Evolutionary conservation across 1,140 invertebrate genomes (phyloP).

Genomic region (Macrosteles quadrilineatus): DNA sequence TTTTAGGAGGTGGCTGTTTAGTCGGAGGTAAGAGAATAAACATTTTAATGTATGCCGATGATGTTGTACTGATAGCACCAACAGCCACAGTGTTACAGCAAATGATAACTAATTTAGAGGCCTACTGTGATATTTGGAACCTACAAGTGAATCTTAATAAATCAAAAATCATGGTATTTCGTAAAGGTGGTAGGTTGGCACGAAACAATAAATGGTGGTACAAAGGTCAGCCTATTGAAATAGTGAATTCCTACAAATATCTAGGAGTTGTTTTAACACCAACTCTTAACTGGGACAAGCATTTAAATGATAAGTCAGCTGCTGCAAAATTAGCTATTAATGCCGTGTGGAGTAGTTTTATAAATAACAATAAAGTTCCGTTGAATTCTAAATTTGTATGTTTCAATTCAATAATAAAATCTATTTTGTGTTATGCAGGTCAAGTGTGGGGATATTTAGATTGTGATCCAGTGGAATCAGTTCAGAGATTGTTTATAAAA

Average conservation of each 20-base stretch:
- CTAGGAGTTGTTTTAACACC: conserved; percentile 3
- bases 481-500: neutral
- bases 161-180: conserved; percentile 40
- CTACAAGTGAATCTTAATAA: conserved; percentile 38
- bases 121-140: conserved; percentile 33
- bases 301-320: neutral
- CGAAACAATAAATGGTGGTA: conserved; percentile 1
- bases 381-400: neutral
- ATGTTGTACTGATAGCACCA: conserved; percentile 33
- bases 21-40: conserved; percentile 25
- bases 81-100: conserved; percentile 10
- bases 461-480: neutral
- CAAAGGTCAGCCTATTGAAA: conserved; percentile 8
- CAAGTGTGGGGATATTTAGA: neutral
- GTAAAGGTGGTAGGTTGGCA: conserved; percentile 29
- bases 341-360: neutral
- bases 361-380: neutral
- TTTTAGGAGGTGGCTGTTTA: conserved; percentile 23
- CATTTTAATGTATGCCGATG: conserved; percentile 34
- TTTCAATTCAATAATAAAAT: neutral
- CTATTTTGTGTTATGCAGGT: neutral
- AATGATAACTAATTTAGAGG: conserved; percentile 28
- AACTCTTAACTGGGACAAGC: neutral
- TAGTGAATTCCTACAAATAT: conserved; percentile 19
- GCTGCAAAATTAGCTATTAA: neutral